Base-by-base conservation (phyloP, 2,888 invertebrate species). In the Hoplodrina blanda region DNA sequence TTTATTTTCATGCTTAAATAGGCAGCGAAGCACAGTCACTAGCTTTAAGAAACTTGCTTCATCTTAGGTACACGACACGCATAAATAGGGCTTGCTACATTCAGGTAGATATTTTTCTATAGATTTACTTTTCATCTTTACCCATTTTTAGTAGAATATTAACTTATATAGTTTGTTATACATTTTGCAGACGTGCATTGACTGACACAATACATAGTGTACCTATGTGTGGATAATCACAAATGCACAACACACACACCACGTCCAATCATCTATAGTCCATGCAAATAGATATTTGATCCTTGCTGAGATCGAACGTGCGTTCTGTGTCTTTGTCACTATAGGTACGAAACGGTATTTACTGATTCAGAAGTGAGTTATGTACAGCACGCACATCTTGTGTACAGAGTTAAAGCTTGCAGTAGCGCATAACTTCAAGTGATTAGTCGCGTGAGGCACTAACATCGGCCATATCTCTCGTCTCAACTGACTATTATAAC, bases 401-500 rank as follows among this genome's bases (percentile, higher is more conserved):
- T 67, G 33, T 62, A 46, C 25, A 30, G n/a, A 61, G 37, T 13
- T 65, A 19, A 78, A 71, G 62, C 62, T 66, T 19, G 20, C 52
- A 33, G 25, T 25, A 70, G 53, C 44, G 53, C 62, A 54, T 65
- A 72, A 62, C 62, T 78, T 72, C 33, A 52, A 64, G 67, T 62
- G 61, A 73, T 73, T 64, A 68, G 57, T 62, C 50, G 56, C 33
- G 19, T 11, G 15, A 30, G 62, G 50, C 50, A 64, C 50, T 78
- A 69, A 67, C 52, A n/a, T 56, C 50, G 50, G 15, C 63, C 46
- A 15, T 77, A 78, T 73, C 67, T 78, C 50, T 68, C 50, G 52
- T 78, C 50, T 68, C 53, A 50, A 20, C 65, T 54, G 73, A 57
- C 79, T 56, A 63, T 62, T 73, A 60, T 53, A 78, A 73, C 67